Evolutionary conservation across 2,113 vertebrate species (phyloP).

Genomic region (Sterrhoptilus dennistouni): DNA sequence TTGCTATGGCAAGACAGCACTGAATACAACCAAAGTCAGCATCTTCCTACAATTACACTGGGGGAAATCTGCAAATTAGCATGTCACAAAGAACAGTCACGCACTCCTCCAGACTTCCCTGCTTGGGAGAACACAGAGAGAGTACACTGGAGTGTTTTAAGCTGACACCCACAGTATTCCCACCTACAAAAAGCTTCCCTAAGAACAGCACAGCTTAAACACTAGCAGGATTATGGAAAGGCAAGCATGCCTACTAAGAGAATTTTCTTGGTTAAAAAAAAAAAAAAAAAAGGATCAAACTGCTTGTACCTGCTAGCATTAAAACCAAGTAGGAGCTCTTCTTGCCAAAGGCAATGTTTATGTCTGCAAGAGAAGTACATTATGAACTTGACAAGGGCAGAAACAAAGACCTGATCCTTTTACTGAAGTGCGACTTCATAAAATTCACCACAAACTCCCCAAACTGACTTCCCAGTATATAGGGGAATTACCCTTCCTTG

Average conservation of each 20-base stretch:
- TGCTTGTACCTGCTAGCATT: not conserved
- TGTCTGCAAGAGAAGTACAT: not conserved
- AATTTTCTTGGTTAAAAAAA: not conserved
- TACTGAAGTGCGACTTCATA: not conserved
- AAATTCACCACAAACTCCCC: not conserved
- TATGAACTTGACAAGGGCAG: not conserved
- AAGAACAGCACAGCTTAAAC: slow-evolving; percentile 29
- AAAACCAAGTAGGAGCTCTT: not conserved
- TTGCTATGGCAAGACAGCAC: not conserved
- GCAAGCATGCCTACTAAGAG: not conserved
- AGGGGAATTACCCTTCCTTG: not conserved
- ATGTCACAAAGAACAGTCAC: not conserved
- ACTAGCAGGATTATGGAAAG: not conserved
- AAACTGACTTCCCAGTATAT: not conserved
- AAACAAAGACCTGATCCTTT: not conserved
- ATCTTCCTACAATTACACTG: not conserved
- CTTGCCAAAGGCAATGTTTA: slow-evolving; percentile 43
- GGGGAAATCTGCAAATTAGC: slow-evolving; percentile 15
- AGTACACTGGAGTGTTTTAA: not conserved
- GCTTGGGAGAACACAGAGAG: not conserved
- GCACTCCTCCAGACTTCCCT: not conserved
- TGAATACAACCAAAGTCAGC: not conserved
- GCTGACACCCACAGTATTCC: slow-evolving; percentile 1
- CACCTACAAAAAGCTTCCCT: not conserved
- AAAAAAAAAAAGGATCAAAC: not conserved